phyloP scores from a whole-genome alignment of 2,888 invertebrate genomes.

The Cephus sareptanus region DNA sequence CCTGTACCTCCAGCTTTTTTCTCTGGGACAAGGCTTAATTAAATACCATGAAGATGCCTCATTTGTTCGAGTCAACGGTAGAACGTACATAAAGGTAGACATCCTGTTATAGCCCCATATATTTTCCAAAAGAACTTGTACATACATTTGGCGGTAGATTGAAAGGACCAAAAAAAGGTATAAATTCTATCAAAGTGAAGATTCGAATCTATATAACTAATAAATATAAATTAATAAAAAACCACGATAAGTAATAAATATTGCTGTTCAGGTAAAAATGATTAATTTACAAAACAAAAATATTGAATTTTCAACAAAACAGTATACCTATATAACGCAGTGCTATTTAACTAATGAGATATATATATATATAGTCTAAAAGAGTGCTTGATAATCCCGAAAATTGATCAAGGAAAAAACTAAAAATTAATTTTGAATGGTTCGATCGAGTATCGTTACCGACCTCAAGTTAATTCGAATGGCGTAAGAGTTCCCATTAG shows the following conservation, averaged over 20 bases:
- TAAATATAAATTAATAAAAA: background rate
- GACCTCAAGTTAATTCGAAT: background rate
- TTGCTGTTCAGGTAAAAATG: background rate
- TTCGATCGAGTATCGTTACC: background rate
- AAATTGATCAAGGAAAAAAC: background rate
- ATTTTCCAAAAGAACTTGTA: background rate
- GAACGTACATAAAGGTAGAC: background rate
- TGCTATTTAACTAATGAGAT: background rate
- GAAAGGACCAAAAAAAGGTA: background rate
- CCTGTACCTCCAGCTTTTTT: conserved; percentile 45
- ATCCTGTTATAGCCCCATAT: background rate
- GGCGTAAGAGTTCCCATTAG: background rate
- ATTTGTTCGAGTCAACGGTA: conserved; percentile 4
- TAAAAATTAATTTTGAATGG: background rate
- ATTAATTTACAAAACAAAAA: background rate
- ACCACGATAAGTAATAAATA: background rate
- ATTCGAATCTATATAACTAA: background rate
- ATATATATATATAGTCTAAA: background rate
- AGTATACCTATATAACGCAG: background rate
- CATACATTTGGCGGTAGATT: background rate
- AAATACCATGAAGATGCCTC: conserved; percentile 30
- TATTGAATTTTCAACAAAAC: background rate
- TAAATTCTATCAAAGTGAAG: background rate
- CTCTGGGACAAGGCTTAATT: conserved; percentile 34
- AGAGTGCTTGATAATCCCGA: background rate